Base-by-base conservation (phyloP, 2,888 invertebrate species). In the Agapostemon virescens region DNA sequence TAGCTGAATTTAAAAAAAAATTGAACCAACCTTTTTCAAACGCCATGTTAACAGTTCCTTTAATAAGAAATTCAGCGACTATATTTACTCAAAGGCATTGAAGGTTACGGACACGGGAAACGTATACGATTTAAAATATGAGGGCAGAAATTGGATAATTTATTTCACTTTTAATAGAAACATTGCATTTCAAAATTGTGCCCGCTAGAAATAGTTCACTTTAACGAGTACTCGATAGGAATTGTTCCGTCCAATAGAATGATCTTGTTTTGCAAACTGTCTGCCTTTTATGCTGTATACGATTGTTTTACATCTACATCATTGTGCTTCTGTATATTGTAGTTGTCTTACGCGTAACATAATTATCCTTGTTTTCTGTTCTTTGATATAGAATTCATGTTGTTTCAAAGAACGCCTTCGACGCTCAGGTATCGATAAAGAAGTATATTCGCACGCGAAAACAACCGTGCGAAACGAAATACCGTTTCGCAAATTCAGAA, bases 331-430 rank as follows among this genome's bases (percentile, higher is more conserved):
- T 26, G 17, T 20, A 15, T 7, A 30, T 30, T 7, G 2, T 7
- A 0, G 17, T 30, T 30, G 17, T 7, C 17, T 23, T 13, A 5
- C 52, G 5, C 5, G 0, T 1, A 2, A 20, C 58, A 20, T 26
- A 9, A 58, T 58, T 30, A 58, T 30, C 7, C 30, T 1, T 3
- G 58, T 20, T n/a, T 20, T 33, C 61, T 20, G 20, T 1, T 17
- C 33, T 61, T 36, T 20, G n/a, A 77, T 49, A 68, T 40, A 61
- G 40, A 36, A 63, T 68, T 30, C 7, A n/a, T 52, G 33, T 61
- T 9, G 7, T 33, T 0, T 45, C 64, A 30, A 69, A 55, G 33
- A 20, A 61, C 61, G 20, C 9, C 9, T 33, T 2, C 30, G 33
- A 20, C 61, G 9, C 33, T 4, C 2, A 15, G 33, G 33, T 20